Percentiles rank a stretch among this genome's conserved stretches.
phyloP scores from a whole-genome alignment of 2,797 vertebrate genomes.

The Zalophus californianus region DNA sequence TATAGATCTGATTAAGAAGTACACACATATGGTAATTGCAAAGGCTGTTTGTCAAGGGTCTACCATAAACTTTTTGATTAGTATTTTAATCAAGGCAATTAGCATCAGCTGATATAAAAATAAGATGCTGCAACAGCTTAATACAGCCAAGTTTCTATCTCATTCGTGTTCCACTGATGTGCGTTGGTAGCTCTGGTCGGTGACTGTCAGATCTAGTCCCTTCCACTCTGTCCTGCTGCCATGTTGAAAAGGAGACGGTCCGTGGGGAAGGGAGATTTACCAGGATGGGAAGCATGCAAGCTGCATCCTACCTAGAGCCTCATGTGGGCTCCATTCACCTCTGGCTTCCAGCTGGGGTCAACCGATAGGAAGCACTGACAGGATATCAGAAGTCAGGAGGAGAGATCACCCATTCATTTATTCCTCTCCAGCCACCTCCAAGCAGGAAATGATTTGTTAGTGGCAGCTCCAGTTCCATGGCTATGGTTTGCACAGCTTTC shows the following conservation, averaged over 20 bases:
- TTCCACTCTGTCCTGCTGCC: rapidly evolving
- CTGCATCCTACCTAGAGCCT: neutral
- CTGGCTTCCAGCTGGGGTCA: neutral
- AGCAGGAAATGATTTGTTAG: rapidly evolving
- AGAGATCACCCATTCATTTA: neutral
- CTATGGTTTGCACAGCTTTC: neutral
- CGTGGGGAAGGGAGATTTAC: neutral
- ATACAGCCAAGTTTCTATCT: neutral
- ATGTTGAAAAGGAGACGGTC: rapidly evolving
- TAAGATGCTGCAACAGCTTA: neutral
- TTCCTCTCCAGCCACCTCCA: neutral
- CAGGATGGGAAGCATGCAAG: rapidly evolving
- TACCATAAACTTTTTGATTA: neutral
- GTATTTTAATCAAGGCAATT: neutral
- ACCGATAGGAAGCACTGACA: neutral
- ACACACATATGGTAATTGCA: neutral
- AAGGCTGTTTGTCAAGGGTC: neutral
- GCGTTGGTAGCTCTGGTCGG: rapidly evolving
- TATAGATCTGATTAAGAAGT: neutral
- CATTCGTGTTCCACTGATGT: neutral
- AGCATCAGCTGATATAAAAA: neutral
- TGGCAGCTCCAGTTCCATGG: neutral
- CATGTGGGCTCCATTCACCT: neutral
- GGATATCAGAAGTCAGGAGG: neutral
- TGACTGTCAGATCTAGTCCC: neutral